Base-by-base conservation (phyloP, 1,140 invertebrate species). In the Hypothenemus hampei region DNA sequence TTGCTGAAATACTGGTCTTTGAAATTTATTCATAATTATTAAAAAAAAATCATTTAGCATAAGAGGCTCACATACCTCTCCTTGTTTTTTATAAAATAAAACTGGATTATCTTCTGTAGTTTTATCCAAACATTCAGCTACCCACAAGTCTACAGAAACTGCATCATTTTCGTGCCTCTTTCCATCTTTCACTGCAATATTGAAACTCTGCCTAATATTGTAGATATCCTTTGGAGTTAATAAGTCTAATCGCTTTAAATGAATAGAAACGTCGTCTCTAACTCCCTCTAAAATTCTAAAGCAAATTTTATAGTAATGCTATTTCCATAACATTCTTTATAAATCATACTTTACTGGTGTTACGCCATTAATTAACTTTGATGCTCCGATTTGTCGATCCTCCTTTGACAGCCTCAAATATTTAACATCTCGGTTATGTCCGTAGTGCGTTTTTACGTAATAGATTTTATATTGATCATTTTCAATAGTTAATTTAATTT, bases 11-110 rank as follows among this genome's bases (percentile, higher is more conserved):
- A 47, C 39, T 8, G 31, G 18, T 39, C 19, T 50, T 48, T 64
- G 62, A 22, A 40, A 55, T 10, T 33, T 20, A 44, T 52, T 62
- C 57, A 57, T 61, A 15, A 62, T 20, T 8, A 58, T 43, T 19
- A 64, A 48, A 26, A 47, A 45, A 54, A 52, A 61, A 47, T 62
- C 60, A 13, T 31, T 3, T 5, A 16, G 13, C 35, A 40, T 29
- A 3, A 41, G 22, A 16, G 15, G 8, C 18, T 18, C 35, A 15
- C 33, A 11, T 36, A 18, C 37, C 6, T 21, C n/a, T 3, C 37
- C 46, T 26, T 50, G 55, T 15, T 18, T 5, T 13, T 57, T 50
- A 16, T 50, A 37, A 33, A 40, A 43, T 4, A 50, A 11, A 33
- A 55, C 44, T 41, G 49, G 49, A 11, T 47, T 29, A 6, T 22